phyloP scores from a whole-genome alignment of 2,888 invertebrate genomes.

The Cremastinae sp. region DNA sequence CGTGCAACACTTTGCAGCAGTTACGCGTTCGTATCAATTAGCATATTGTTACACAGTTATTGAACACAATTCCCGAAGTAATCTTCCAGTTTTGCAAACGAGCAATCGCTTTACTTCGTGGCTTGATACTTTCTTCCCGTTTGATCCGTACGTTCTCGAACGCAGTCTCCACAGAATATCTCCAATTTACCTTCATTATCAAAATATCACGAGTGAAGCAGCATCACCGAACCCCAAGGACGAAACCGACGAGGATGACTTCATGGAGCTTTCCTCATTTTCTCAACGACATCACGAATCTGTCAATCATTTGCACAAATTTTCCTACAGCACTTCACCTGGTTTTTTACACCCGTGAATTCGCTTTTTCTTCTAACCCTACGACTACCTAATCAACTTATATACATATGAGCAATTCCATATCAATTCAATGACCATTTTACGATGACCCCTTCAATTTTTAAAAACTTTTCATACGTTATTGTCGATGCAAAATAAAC shows the following conservation, averaged over 20 bases:
- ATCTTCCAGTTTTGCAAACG: conserved; percentile 83
- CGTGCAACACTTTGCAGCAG: conserved; percentile 89
- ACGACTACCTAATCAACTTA: too few relatives aligned
- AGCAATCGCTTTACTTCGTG: conserved; percentile 80
- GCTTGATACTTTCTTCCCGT: conserved; percentile 91
- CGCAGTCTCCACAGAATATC: conserved; percentile 80
- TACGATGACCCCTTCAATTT: too few relatives aligned
- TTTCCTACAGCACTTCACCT: conserved; percentile 66
- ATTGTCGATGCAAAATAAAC: too few relatives aligned
- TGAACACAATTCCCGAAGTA: conserved; percentile 89
- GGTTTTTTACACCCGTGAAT: conserved; percentile 63
- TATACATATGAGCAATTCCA: background rate
- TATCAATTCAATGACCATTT: background rate
- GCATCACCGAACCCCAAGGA: conserved; percentile 30
- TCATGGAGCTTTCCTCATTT: conserved; percentile 64
- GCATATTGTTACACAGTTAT: conserved; percentile 96
- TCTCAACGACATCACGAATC: conserved; percentile 58
- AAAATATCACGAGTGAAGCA: conserved; percentile 67
- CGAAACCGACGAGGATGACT: conserved; percentile 66
- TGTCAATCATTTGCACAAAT: conserved; percentile 60
- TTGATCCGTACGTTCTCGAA: conserved; percentile 92
- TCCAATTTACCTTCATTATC: conserved; percentile 82
- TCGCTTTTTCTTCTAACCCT: too few relatives aligned
- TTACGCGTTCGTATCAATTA: conserved; percentile 92
- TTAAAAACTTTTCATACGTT: too few relatives aligned